Percentiles rank a stretch among this genome's conserved stretches.
Conservation (phyloP, 2,888 invertebrate genomes). For the Eumacrocentrus americanus region DNA sequence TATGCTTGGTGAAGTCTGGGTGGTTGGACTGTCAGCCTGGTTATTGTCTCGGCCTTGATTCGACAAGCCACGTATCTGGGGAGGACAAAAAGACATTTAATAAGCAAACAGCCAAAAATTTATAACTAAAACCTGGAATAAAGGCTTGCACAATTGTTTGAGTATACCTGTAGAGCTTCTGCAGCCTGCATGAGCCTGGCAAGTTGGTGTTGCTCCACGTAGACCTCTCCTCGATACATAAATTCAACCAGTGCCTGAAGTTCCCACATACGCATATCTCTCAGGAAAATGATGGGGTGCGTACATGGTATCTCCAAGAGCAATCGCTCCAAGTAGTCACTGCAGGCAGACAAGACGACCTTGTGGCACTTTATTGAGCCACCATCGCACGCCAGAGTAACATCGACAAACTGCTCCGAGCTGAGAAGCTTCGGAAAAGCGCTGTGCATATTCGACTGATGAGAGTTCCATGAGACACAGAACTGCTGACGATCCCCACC, state of each 20-base stretch:
- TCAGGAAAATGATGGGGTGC: constrained; percentile 82
- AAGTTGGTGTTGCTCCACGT: constrained; percentile 58
- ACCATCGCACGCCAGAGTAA: constrained; percentile 85
- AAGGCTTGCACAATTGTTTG: neutral
- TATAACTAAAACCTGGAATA: neutral
- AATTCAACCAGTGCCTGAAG: constrained; percentile 59
- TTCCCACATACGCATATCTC: constrained; percentile 71
- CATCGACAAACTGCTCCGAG: constrained; percentile 84
- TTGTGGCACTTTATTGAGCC: constrained; percentile 86
- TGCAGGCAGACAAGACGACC: constrained; percentile 82
- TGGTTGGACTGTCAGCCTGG: constrained; percentile 41
- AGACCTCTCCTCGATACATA: constrained; percentile 60
- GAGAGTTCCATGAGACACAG: constrained; percentile 83
- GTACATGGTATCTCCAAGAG: constrained; percentile 85
- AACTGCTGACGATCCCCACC: constrained; percentile 66
- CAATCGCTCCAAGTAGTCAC: constrained; percentile 81
- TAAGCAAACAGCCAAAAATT: neutral
- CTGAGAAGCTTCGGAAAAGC: constrained; percentile 78
- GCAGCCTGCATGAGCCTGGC: constrained; percentile 58
- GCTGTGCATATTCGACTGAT: constrained; percentile 78
- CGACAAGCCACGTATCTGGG: constrained; percentile 57
- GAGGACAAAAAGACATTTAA: constrained; percentile 7
- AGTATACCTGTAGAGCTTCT: constrained; percentile 55
- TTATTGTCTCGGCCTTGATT: constrained; percentile 52
- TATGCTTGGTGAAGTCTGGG: constrained; percentile 41